Evolutionary conservation across 1,140 invertebrate species (phyloP), one percentile per base, ranked within the genome.

Genomic region (Pogonomyrmex californicus): DNA sequence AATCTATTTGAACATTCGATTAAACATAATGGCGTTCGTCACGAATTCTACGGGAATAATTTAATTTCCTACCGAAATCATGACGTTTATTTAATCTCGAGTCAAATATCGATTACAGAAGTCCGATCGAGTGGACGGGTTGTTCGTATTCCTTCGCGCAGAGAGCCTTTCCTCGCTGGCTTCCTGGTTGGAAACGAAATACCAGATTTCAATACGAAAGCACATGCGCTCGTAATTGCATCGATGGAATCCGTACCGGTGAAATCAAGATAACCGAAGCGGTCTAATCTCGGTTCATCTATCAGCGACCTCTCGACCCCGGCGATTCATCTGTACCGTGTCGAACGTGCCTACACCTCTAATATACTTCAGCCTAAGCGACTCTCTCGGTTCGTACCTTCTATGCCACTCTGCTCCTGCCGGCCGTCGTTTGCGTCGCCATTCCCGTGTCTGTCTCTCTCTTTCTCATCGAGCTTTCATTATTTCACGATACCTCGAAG

Each of bases 321-420:
- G 47, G n/a, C 76, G 89, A 90, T 90, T 81, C 89, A 82, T 90
- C 89, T 78, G 85, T 36, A 70, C 51, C 88, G 82, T 90, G 85
- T 78, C 88, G 89, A 90, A 90, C 88, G 89, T 90, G 88, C 85
- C 88, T 87, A 78, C 78, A 62, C 86, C 66, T 87, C 85, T 81
- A 81, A 81, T 56, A 81, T 47, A 23, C 63, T 60, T 70, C 51
- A 33, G 44, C 63, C 66, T 68, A 36, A 86, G 70, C 83, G 88
- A 89, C 78, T 63, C 81, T 83, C 76, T 71, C 87, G 36, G 3
- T 63, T 73, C 5, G 41, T 36, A 49, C 33, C 63, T 33, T 36
- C 49, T 60, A 51, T 54, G 60, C 41, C 54, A 70, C 79, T 75
- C 75, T 49, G 66, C 36, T 38, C 41, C 33, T 7, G 10, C 56